Evolutionary conservation across 2,888 invertebrate species (phyloP).

Genomic region (Chymomyza procnemis): DNA sequence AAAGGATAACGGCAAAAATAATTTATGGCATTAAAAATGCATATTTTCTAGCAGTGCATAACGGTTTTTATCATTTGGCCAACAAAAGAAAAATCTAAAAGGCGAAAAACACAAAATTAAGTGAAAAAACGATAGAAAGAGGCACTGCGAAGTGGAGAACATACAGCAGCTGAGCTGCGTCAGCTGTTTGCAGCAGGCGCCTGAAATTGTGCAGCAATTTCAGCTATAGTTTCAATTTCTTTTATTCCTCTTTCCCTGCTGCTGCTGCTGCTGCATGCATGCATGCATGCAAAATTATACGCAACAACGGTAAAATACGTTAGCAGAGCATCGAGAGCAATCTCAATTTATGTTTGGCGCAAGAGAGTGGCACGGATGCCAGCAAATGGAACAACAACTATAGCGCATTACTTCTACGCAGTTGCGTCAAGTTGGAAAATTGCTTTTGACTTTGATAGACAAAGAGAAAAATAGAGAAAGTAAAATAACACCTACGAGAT

Average conservation of each 20-base stretch:
- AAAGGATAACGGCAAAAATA: slow-evolving; percentile 65
- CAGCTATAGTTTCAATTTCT: not conserved
- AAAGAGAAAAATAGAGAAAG: not conserved
- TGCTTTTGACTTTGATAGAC: slow-evolving; percentile 56
- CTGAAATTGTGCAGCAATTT: not conserved
- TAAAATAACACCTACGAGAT: slow-evolving; percentile 4
- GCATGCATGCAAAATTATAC: not conserved
- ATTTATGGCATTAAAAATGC: slow-evolving; percentile 73
- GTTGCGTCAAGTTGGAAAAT: slow-evolving; percentile 37
- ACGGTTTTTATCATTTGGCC: slow-evolving; percentile 64
- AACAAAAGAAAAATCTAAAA: not conserved
- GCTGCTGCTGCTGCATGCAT: too few species aligned
- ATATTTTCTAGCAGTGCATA: slow-evolving; percentile 72
- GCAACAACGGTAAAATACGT: not conserved
- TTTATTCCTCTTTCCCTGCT: not conserved
- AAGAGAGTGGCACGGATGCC: not conserved
- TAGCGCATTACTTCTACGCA: slow-evolving; percentile 27
- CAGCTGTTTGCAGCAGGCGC: slow-evolving; percentile 2
- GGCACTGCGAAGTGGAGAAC: not conserved
- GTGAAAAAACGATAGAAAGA: not conserved
- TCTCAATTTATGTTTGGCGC: not conserved
- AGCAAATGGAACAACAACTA: slow-evolving; percentile 5
- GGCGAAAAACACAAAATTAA: not conserved
- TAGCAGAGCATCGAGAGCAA: not conserved
- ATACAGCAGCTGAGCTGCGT: not conserved